A percentile compares a stretch with the other conserved stretches of the same genome.
Evolutionary conservation across 2,113 vertebrate species (phyloP).

Genomic region (Strigops habroptila): DNA sequence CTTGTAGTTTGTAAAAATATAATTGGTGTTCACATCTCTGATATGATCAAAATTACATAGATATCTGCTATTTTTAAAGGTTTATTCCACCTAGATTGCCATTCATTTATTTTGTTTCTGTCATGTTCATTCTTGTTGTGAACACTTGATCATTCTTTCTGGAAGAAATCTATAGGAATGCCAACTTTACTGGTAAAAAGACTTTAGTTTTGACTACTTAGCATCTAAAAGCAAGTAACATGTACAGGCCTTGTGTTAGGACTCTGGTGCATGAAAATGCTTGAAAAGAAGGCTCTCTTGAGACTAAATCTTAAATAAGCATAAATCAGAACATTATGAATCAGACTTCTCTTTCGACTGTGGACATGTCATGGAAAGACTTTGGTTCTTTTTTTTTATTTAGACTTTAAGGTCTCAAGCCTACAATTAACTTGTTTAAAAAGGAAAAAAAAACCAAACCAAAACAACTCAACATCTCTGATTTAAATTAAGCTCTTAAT

Average conservation of each 20-base stretch:
- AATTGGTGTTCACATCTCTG: no score
- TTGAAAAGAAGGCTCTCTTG: no score
- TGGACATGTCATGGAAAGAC: not conserved
- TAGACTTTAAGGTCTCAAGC: not conserved
- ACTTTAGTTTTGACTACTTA: not conserved
- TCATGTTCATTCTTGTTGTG: not conserved
- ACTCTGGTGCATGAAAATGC: not conserved
- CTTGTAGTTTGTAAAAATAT: not conserved
- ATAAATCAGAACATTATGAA: not conserved
- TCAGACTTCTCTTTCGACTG: not conserved
- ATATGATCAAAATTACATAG: not conserved
- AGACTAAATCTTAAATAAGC: not conserved
- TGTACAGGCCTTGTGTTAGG: not conserved
- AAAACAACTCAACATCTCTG: not conserved
- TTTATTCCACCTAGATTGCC: not conserved
- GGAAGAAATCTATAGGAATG: constrained; percentile 26
- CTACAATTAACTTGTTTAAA: not conserved
- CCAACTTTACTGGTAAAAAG: not conserved
- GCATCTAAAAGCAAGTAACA: not conserved
- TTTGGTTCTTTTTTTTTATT: not conserved
- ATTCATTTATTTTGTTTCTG: not conserved
- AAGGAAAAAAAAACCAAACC: not conserved
- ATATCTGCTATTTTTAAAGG: not conserved
- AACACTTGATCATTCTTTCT: not conserved
- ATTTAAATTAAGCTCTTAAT: not conserved